phyloP scores from a whole-genome alignment of 2,797 vertebrate genomes.

The Lutjanus campechanus region DNA sequence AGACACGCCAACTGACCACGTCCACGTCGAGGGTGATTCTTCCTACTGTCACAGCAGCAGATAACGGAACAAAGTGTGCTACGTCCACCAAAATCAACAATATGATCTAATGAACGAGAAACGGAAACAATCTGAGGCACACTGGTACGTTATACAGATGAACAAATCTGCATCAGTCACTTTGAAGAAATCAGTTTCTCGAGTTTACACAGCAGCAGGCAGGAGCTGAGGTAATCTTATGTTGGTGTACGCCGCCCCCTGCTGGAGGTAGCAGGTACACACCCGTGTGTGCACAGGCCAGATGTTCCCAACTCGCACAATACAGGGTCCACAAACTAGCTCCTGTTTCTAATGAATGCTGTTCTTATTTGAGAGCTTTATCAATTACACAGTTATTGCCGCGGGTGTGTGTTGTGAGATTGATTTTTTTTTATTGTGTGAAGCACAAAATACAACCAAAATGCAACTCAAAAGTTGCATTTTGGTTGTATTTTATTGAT shows the following conservation, averaged over 20 bases:
- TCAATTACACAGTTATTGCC: too few relatives aligned
- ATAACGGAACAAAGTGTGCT: background rate
- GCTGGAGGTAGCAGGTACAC: conserved; percentile 12
- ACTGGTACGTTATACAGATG: background rate
- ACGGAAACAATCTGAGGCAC: background rate
- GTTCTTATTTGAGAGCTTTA: too few relatives aligned
- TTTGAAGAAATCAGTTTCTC: conserved; percentile 60
- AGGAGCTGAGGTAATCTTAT: background rate
- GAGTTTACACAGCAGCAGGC: conserved; percentile 17
- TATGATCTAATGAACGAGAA: background rate
- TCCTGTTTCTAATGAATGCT: too few relatives aligned
- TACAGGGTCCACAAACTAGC: too few relatives aligned
- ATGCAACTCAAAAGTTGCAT: too few relatives aligned
- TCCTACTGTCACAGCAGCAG: conserved; percentile 41
- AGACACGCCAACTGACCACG: conserved; percentile 83
- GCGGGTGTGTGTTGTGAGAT: too few relatives aligned
- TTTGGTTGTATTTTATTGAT: too few relatives aligned
- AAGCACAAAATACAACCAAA: too few relatives aligned
- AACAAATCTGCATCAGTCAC: conserved; percentile 43
- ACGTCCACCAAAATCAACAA: accelerated
- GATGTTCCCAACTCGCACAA: conserved; percentile 21
- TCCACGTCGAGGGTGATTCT: conserved; percentile 72
- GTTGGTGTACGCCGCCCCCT: conserved; percentile 55
- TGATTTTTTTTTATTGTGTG: too few relatives aligned
- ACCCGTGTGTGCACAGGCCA: background rate